phyloP scores from a whole-genome alignment of 2,113 vertebrate genomes.

The Bettongia penicillata region DNA sequence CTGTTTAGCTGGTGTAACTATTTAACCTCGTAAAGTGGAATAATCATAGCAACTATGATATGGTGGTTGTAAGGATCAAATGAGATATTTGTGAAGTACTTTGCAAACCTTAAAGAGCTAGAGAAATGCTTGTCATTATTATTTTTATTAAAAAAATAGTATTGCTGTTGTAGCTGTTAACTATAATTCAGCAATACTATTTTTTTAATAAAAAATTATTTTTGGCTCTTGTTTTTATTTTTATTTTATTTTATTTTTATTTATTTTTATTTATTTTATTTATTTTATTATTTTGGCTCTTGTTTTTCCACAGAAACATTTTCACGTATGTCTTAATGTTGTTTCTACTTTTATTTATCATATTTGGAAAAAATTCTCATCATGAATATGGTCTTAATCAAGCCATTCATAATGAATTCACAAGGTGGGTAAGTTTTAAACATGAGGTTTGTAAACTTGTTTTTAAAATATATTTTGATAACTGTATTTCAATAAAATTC shows the following conservation, averaged over 20 bases:
- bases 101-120: neutral
- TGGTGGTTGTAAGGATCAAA: neutral
- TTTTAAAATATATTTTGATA: neutral
- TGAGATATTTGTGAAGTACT: neutral
- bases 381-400: constrained; percentile 80
- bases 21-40: neutral
- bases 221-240: too few species aligned
- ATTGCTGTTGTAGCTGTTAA: neutral
- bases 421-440: constrained; percentile 78
- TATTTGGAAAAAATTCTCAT: constrained; percentile 65
- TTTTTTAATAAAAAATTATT: too few species aligned
- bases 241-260: too few species aligned
- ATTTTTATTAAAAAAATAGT: neutral
- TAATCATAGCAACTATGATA: neutral
- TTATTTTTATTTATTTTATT: too few species aligned
- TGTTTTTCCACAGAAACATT: constrained; percentile 77
- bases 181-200: neutral
- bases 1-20: neutral
- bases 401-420: constrained; percentile 80
- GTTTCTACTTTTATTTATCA: constrained; percentile 80
- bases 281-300: too few species aligned
- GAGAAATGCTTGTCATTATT: neutral
- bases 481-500: neutral
- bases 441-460: neutral
- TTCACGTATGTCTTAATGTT: constrained; percentile 73